Conservation (phyloP, 2,113 vertebrate genomes). For the Irena cyanogastra region DNA sequence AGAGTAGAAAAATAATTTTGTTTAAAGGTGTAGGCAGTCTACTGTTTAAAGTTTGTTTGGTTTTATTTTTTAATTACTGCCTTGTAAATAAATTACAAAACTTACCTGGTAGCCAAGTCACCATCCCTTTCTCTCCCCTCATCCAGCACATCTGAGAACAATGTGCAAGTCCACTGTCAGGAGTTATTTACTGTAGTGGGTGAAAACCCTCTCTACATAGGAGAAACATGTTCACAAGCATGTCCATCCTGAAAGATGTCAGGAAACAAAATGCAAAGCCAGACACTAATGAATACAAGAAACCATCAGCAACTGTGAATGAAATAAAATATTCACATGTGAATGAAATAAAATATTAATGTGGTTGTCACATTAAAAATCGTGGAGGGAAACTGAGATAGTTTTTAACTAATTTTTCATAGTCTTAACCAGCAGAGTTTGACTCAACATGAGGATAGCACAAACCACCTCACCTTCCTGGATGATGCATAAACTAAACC, state of each 20-base stretch:
- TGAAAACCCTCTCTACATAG: not conserved
- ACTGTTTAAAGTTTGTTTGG: not conserved
- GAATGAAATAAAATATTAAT: not conserved
- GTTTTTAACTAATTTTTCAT: slow-evolving; percentile 4
- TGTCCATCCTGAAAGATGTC: not conserved
- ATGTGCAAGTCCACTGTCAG: not conserved
- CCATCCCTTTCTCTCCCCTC: not conserved
- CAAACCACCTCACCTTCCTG: not conserved
- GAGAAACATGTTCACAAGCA: not conserved
- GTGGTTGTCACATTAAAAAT: not conserved
- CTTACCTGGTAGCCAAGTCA: not conserved
- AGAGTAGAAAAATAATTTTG: not conserved
- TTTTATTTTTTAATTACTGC: not conserved
- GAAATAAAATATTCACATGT: not conserved
- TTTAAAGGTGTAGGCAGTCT: not conserved
- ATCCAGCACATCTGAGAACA: not conserved
- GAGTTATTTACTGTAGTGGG: not conserved
- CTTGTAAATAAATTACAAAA: not conserved
- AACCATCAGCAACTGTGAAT: not conserved
- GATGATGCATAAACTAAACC: not conserved
- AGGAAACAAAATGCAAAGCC: not conserved
- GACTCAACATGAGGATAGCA: not conserved
- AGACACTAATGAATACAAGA: not conserved
- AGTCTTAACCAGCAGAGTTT: not conserved
- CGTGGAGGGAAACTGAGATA: not conserved